Evolutionary conservation across 2,797 vertebrate genomes (phyloP), one percentile per base, ranked within the genome.

Genomic region (Sphenodon punctatus): DNA sequence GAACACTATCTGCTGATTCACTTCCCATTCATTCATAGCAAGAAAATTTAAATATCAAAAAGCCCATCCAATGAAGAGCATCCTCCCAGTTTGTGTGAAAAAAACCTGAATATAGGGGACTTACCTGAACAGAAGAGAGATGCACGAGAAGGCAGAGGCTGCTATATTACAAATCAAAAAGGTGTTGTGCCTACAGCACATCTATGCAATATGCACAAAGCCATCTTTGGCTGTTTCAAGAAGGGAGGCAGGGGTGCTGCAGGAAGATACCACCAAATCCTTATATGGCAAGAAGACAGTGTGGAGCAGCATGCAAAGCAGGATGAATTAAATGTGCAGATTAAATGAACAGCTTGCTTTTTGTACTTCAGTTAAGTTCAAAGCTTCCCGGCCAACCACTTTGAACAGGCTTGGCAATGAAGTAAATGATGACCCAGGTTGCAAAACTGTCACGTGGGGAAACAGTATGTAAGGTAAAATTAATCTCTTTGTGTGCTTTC

Each of bases 231-330:
- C 92, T 91, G 91, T 66, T 78, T 84, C 91, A 93, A 89, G 88
- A 88, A 88, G 87, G 90, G 88, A 95, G 86, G 91, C 91, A 92
- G 89, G 88, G 88, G 89, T 91, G 91, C 89, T 77, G 82, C 90
- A 84, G 93, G 84, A 92, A 91, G 92, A 93, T 86, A 89, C 84
- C 68, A 83, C 45, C 71, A 92, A 92, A 85, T 94, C 95, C 94
- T 95, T 95, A 94, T 95, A 94, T 94, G 94, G 95, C 91, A 93
- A 89, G 87, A 85, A 92, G 94, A 93, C 89, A 91, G 94, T 42
- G 88, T 88, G 91, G 90, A 89, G 83, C 93, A 91, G 94, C 92
- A 94, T 77, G 89, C 92, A 91, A 93, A 94, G 92, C 78, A 72
- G 90, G 88, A 85, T 70, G 93, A 94, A 95, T 95, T 95, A 94